These are phyloP conservation scores for Tetragnatha versicolor DNA, from an alignment of 1,140 invertebrate species.

Conservation along the genomic window DNA sequence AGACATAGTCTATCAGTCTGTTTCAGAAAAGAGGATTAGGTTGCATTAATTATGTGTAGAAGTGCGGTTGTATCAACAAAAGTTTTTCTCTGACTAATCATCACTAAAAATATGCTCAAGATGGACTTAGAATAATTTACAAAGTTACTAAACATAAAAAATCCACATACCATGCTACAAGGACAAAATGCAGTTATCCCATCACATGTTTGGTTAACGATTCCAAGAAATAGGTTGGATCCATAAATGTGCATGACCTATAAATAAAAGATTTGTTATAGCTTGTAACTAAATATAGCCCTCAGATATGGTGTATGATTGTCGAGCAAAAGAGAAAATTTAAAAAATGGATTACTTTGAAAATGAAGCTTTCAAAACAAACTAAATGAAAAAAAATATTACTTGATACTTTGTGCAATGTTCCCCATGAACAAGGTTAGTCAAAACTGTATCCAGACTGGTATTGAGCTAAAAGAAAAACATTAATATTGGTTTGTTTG, in stretches of 20 bases:
- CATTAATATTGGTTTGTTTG: no score
- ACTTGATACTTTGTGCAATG: conserved; percentile 83
- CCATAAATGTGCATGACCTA: conserved; percentile 80
- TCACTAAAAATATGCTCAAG: not conserved
- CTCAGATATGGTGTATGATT: not conserved
- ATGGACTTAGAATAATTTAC: not conserved
- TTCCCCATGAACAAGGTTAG: conserved; percentile 86
- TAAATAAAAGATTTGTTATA: conserved; percentile 10
- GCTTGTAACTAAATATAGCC: not conserved
- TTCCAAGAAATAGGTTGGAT: conserved; percentile 86
- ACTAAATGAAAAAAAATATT: not conserved
- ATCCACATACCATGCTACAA: conserved; percentile 79
- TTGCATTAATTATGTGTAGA: not conserved
- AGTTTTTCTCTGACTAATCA: not conserved
- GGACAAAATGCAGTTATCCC: conserved; percentile 85
- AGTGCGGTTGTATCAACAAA: not conserved
- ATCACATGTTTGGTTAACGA: conserved; percentile 86
- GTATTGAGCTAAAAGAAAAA: conserved; percentile 80
- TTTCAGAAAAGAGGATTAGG: conserved; percentile 43
- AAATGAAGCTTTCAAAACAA: not conserved
- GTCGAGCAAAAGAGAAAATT: not conserved
- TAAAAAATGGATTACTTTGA: not conserved
- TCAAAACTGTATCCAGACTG: conserved; percentile 74
- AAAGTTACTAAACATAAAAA: not conserved
- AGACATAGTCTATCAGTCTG: conserved; percentile 84